Evolutionary conservation across 2,888 invertebrate genomes (phyloP).

Genomic region (Heliconius hortense): DNA sequence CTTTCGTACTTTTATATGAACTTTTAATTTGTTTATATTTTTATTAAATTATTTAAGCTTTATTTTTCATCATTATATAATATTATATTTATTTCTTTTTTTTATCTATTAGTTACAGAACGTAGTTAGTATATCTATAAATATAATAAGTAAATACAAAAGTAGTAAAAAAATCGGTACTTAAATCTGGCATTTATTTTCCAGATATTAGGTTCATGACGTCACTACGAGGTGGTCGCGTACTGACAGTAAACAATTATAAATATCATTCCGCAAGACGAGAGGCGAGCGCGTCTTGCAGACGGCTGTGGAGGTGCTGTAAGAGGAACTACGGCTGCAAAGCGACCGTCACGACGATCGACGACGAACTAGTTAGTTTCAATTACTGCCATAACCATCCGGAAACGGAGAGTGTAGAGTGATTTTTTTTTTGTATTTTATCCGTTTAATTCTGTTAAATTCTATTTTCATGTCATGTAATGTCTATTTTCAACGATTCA

Average conservation of each 20-base stretch:
- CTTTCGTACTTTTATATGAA: too few species aligned
- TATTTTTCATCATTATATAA: too few species aligned
- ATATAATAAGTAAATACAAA: background rate
- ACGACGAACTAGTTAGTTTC: conserved; percentile 48
- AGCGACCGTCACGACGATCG: conserved; percentile 51
- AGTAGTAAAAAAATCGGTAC: background rate
- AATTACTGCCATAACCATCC: conserved; percentile 50
- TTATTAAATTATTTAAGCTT: background rate
- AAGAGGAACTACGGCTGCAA: conserved; percentile 49
- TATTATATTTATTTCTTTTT: background rate
- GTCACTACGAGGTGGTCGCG: conserved; percentile 21
- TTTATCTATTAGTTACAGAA: background rate
- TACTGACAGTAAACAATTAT: conserved; percentile 11
- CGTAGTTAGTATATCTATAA: background rate
- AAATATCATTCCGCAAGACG: conserved; percentile 22
- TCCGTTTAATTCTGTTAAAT: too few species aligned
- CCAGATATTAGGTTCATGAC: conserved; percentile 16
- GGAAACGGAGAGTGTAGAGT: background rate
- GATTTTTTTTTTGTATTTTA: background rate
- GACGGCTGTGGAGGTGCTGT: conserved; percentile 26
- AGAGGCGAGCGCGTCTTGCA: background rate
- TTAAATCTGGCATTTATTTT: background rate
- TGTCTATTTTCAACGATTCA: background rate
- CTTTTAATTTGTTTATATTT: background rate
- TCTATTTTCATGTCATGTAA: too few species aligned